These are phyloP conservation scores for Ectemnius continuus DNA, from an alignment of 2,888 invertebrate species.

Conservation along the genomic window DNA sequence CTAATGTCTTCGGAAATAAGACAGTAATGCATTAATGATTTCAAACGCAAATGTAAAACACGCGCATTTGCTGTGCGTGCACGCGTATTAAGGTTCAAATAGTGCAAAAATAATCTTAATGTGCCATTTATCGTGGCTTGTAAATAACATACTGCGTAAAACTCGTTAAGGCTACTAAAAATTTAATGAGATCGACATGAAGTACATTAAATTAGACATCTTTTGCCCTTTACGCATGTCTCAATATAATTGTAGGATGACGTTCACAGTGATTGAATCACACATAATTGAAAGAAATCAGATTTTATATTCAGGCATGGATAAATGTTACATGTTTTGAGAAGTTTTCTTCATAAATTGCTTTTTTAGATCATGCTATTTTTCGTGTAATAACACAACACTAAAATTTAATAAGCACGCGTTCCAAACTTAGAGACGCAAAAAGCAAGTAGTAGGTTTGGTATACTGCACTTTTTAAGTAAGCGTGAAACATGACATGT, in stretches of 20 bases:
- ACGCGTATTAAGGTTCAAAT: constrained; percentile 55
- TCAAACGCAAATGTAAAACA: constrained; percentile 20
- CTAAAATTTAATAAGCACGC: too few relatives aligned
- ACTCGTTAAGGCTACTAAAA: constrained; percentile 29
- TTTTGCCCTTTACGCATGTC: constrained; percentile 14
- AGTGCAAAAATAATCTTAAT: constrained; percentile 76
- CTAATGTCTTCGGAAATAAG: constrained; percentile 28
- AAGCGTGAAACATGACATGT: constrained; percentile 23
- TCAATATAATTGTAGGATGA: neutral
- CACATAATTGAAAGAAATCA: too few relatives aligned
- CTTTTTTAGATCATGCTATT: too few relatives aligned
- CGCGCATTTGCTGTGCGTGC: constrained; percentile 28
- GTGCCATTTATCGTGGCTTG: constrained; percentile 77
- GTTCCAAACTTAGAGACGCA: too few relatives aligned
- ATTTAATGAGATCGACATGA: constrained; percentile 46
- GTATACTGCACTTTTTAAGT: neutral
- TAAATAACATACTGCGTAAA: constrained; percentile 70
- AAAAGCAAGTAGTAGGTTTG: too few relatives aligned
- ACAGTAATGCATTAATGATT: constrained; percentile 20
- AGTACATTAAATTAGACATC: constrained; percentile 45
- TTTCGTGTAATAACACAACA: too few relatives aligned
- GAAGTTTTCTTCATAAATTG: too few relatives aligned
- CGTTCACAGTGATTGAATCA: too few relatives aligned
- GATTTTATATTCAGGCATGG: too few relatives aligned
- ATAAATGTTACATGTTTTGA: too few relatives aligned